These are phyloP conservation scores for Chrysodeixis includens DNA, from an alignment of 2,888 invertebrate species.

Conservation along the genomic window DNA sequence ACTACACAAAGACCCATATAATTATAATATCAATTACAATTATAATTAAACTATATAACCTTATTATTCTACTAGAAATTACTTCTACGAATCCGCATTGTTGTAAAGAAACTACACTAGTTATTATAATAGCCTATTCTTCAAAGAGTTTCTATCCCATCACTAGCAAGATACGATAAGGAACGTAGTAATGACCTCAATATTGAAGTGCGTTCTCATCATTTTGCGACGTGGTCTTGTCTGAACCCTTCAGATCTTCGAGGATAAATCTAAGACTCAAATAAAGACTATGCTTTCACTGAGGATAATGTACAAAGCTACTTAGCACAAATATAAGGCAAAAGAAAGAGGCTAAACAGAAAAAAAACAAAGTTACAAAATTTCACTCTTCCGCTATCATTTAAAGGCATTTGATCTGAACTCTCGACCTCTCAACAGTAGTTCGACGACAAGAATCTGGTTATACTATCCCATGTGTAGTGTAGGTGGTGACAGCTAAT, in stretches of 20 bases:
- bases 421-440: not conserved
- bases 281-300: not conserved
- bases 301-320: too few species aligned
- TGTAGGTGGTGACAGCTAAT: constrained; percentile 1
- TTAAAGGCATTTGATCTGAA: not conserved
- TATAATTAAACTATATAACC: too few species aligned
- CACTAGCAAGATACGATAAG: constrained; percentile 55
- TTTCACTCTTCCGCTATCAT: not conserved
- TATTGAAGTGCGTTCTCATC: constrained; percentile 65
- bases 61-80: not conserved
- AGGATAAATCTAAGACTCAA: not conserved
- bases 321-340: too few species aligned
- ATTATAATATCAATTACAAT: too few species aligned
- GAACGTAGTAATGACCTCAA: constrained; percentile 72
- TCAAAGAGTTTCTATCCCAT: constrained; percentile 25
- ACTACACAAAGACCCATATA: too few species aligned
- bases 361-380: too few species aligned
- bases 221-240: constrained; percentile 67
- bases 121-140: constrained; percentile 1
- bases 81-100: not conserved
- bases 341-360: too few species aligned
- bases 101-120: not conserved
- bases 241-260: not conserved
- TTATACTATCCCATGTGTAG: not conserved
- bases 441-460: constrained; percentile 12